Evolutionary conservation across 2,113 vertebrate genomes (phyloP).

Genomic region (Balaeniceps rex): DNA sequence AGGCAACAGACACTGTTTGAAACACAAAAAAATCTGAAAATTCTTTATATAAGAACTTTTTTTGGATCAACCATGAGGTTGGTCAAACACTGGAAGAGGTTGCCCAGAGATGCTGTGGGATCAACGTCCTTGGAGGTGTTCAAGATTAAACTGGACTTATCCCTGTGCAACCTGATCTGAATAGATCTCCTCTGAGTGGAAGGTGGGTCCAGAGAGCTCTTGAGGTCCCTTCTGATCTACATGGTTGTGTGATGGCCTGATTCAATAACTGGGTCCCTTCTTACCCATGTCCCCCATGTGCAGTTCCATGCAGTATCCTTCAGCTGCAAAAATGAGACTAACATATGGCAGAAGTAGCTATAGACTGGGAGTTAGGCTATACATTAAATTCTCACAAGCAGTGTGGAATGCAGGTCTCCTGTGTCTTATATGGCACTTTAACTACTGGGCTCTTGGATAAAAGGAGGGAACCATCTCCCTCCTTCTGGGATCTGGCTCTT

Average conservation of each 20-base stretch:
- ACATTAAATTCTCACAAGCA: background rate
- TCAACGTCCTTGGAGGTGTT: background rate
- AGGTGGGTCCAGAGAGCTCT: background rate
- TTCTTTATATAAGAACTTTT: background rate
- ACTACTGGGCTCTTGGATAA: background rate
- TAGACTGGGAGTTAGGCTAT: background rate
- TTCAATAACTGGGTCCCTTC: background rate
- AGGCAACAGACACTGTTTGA: background rate
- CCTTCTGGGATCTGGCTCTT: background rate
- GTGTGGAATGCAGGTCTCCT: slow-evolving; percentile 14
- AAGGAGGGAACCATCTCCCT: slow-evolving; percentile 5
- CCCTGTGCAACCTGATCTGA: background rate
- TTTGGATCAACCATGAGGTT: background rate
- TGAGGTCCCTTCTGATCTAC: background rate
- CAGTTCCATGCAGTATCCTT: background rate
- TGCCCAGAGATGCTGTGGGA: background rate
- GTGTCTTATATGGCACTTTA: background rate
- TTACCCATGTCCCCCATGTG: background rate
- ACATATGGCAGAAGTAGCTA: background rate
- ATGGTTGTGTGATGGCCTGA: background rate
- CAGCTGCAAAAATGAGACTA: background rate
- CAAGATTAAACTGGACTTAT: background rate
- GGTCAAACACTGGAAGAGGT: background rate
- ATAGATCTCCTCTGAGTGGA: background rate
- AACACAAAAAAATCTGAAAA: background rate